Base-by-base conservation (phyloP, 2,797 vertebrate genomes). In the Hemitrygon akajei region DNA sequence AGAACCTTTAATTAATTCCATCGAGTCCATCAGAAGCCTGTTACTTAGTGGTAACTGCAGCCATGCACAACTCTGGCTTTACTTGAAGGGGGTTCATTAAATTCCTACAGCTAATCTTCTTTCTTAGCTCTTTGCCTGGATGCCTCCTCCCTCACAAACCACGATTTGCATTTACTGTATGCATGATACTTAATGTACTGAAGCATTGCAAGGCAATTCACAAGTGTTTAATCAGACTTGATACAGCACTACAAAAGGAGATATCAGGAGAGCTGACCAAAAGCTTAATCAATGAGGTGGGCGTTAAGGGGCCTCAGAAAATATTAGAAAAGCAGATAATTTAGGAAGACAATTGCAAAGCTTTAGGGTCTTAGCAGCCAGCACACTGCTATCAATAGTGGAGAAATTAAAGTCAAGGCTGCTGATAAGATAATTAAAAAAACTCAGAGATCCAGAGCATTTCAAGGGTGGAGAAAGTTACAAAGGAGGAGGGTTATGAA, bases 21-120 rank as follows among this genome's bases (percentile, higher is more conserved):
- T n/a, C 1, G 86, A 89, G 86, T 66, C 86, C 60, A 69, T 69
- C 63, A 89, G 60, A 7, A 89, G 34, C n/a, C n/a, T 69, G 86
- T 89, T 89, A 89, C 86, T 89, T 69, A 89, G 18, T 89, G 86
- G 60, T 37, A 89, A 89, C 86, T 69, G 86, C 63, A 89, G n/a
- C 86, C 63, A 89, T 69, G 86, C 86, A 89, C 20, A n/a, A 63
- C 20, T 60, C 82, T 69, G 37, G 30, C n/a, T 69, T 89, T 89
- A 37, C 63, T 69, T n/a, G 11, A 22, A 69, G 20, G 86, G 16
- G 18, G 63, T 20, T 89, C 63, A 37, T 89, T 89, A 89, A 89
- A 89, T 89, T 89, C 60, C 63, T 89, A n/a, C n/a, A 69, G 34
- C n/a, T 89, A 69, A 89, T 89, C 22, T 69, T 22, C 86, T 69